A percentile compares a stretch with the other conserved stretches of the same genome.
Evolutionary conservation across 2,888 invertebrate genomes (phyloP).

Genomic region (Lepidocyrtoides sp.): DNA sequence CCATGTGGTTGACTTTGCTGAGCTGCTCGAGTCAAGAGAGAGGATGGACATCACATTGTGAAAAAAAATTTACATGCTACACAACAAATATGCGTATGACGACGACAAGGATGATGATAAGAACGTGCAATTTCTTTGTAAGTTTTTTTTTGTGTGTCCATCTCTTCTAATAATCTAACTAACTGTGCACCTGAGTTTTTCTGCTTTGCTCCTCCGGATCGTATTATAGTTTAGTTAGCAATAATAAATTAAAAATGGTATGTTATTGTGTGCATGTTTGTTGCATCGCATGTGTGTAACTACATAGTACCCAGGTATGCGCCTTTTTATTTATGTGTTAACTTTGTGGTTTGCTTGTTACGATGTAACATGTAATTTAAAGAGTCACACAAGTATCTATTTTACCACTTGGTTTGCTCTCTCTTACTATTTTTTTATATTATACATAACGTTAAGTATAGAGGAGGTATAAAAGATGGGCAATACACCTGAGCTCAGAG

Average conservation of each 20-base stretch:
- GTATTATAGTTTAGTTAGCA: not conserved
- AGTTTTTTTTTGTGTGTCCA: not conserved
- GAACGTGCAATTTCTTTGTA: slow-evolving; percentile 26
- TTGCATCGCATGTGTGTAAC: slow-evolving; percentile 5
- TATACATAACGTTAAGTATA: slow-evolving; percentile 72
- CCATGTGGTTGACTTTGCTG: slow-evolving; percentile 39
- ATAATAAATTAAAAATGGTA: slow-evolving; percentile 50
- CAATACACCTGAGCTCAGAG: slow-evolving; percentile 75
- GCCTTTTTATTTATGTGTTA: slow-evolving; percentile 42
- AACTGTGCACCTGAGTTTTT: not conserved
- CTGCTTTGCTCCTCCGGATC: not conserved
- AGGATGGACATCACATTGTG: not conserved
- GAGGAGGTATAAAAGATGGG: slow-evolving; percentile 67
- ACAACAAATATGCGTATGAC: slow-evolving; percentile 12
- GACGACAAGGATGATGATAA: not conserved
- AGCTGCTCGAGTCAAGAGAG: not conserved
- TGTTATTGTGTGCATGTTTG: slow-evolving; percentile 42
- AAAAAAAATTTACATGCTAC: slow-evolving; percentile 30
- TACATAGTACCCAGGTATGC: not conserved
- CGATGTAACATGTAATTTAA: slow-evolving; percentile 68
- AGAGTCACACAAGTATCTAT: slow-evolving; percentile 66
- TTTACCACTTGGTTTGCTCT: slow-evolving; percentile 42
- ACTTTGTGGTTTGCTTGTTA: slow-evolving; percentile 65
- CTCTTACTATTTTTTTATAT: too few relatives aligned
- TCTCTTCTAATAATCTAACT: not conserved